phyloP scores from a whole-genome alignment of 2,888 invertebrate genomes.

The Trachelus tabidus region DNA sequence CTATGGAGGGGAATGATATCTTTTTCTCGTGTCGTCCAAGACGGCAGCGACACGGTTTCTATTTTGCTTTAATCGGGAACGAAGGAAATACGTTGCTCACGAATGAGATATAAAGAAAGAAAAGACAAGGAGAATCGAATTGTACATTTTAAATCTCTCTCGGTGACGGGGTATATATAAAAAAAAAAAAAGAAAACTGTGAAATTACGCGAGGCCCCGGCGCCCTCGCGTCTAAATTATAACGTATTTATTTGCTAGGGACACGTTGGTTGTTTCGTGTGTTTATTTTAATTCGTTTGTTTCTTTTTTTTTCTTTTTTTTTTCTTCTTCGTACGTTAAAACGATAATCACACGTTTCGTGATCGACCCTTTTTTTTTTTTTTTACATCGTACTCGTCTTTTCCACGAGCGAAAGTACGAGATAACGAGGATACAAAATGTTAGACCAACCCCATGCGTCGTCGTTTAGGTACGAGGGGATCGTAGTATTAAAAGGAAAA shows the following conservation, averaged over 20 bases:
- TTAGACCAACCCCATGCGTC: not conserved
- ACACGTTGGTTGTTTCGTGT: no score
- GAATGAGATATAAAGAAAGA: conserved; percentile 15
- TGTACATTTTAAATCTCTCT: not conserved
- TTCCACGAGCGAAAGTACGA: not conserved
- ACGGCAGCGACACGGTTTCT: conserved; percentile 25
- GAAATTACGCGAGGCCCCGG: conserved; percentile 20
- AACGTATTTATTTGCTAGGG: conserved; percentile 53
- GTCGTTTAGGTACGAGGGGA: not conserved
- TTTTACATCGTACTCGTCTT: not conserved
- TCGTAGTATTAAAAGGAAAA: no score
- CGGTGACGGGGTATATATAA: conserved; percentile 14
- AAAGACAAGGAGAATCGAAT: not conserved
- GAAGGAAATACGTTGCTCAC: conserved; percentile 29
- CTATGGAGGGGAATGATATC: not conserved
- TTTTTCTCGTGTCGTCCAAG: no score
- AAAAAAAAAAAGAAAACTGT: conserved; percentile 18
- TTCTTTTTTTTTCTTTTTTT: conserved; percentile 36
- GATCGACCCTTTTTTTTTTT: conserved; percentile 7
- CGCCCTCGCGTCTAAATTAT: conserved; percentile 51
- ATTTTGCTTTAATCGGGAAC: conserved; percentile 21
- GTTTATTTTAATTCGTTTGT: conserved; percentile 10
- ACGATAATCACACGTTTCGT: no score
- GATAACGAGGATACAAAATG: no score
- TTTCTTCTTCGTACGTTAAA: no score